A percentile compares a stretch with the other conserved stretches of the same genome.
phyloP scores from a whole-genome alignment of 37 sponge, comb jelly and placozoan species.

The Diacarnus erythraeanus region DNA sequence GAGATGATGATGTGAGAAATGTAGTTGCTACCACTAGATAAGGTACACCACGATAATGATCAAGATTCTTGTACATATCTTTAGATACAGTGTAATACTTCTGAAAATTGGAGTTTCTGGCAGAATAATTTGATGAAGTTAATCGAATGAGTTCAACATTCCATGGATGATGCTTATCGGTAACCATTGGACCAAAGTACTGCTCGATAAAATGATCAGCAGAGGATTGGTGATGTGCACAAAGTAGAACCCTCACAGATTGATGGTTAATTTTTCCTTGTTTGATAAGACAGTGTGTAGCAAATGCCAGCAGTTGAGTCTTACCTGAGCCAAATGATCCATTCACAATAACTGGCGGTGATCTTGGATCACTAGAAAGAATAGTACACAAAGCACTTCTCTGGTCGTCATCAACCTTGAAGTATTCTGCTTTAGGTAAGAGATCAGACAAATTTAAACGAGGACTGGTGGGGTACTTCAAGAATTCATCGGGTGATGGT shows the following conservation, averaged over 20 bases:
- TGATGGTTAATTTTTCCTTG: not conserved
- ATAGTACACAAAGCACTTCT: slow-evolving; percentile 16
- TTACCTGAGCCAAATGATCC: slow-evolving; percentile 84
- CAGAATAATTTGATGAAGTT: not conserved
- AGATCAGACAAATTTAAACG: no score
- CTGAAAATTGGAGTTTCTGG: not conserved
- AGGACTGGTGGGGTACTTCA: not conserved
- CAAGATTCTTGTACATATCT: no score
- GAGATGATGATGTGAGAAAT: slow-evolving; percentile 28
- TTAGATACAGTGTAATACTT: not conserved
- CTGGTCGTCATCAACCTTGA: slow-evolving; percentile 24
- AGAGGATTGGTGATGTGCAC: slow-evolving; percentile 68
- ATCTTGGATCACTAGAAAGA: not conserved
- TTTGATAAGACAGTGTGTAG: slow-evolving; percentile 9
- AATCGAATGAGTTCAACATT: slow-evolving; percentile 7
- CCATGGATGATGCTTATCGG: not conserved
- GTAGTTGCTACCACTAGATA: slow-evolving; percentile 53
- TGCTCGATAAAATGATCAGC: slow-evolving; percentile 44
- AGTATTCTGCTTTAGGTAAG: not conserved
- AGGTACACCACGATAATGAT: no score
- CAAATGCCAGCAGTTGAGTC: slow-evolving; percentile 59
- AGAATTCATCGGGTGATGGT: slow-evolving; percentile 3
- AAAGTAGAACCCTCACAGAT: slow-evolving; percentile 44
- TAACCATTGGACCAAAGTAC: slow-evolving; percentile 48
- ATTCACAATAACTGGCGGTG: slow-evolving; percentile 48